Evolutionary conservation across 2,797 vertebrate genomes (phyloP), one percentile per base, ranked within the genome.

Genomic region (Dallia pectoralis): DNA sequence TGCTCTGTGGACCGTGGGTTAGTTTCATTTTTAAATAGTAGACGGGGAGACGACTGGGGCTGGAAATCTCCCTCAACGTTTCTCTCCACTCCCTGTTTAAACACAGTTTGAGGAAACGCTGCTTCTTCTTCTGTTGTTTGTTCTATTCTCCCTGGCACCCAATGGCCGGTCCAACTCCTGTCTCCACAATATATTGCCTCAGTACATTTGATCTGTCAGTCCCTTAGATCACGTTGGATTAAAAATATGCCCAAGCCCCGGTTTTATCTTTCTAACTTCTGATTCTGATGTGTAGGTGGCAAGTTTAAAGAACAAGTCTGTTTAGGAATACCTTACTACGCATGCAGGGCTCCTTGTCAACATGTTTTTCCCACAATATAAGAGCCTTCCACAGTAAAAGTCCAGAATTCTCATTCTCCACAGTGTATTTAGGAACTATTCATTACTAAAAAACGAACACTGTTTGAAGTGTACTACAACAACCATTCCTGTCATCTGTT

Each of bases 11-110:
- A 74, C 76, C 77, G 69, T 71, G 71, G 70, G 74, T 75, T 85
- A 73, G 69, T 81, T 84, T 85, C 80, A 77, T 84, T 86, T 85
- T 86, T 70, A 84, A 78, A 87, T 61, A 72, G 47, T 30, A 18
- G 72, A 65, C 32, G 14, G 0, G 63, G 32, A 73, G 73, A 25
- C 22, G n/a, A 56, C 51, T 62, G 27, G 49, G 29, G 36, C 5
- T 22, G 15, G 49, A 61, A 67, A 33, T 25, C 70, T 49, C 33
- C 53, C 33, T 32, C 8, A n/a, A 75, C 29, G 25, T 75, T 74
- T 16, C 4, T 18, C 53, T 32, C 67, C 25, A 2, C 36, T 36
- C 51, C 44, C 27, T 25, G 9, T 48, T 61, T 53, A 68, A 44
- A 29, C 48, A 69, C 47, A 19, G 40, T 48, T 7, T 3, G 51